These are phyloP conservation scores for Neofelis nebulosa DNA, from an alignment of 2,113 vertebrate genomes.

Conservation along the genomic window DNA sequence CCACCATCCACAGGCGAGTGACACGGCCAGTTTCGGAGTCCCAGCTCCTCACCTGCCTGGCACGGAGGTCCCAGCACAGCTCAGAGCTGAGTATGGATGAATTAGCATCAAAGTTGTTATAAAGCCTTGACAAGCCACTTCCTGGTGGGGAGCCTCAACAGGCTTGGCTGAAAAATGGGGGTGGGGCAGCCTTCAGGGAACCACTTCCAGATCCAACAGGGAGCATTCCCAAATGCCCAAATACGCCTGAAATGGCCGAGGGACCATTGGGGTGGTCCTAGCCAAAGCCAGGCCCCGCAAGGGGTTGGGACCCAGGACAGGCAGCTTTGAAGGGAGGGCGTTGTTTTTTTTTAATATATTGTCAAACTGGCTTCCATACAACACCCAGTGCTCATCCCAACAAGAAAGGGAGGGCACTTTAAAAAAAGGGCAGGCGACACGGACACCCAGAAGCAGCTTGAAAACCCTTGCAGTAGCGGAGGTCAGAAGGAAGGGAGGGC, in stretches of 20 bases:
- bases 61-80: accelerated
- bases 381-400: too few species aligned
- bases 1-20: too few species aligned
- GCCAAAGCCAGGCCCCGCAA: not conserved
- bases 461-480: not conserved
- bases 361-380: too few species aligned
- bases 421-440: not conserved
- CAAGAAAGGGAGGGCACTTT: not conserved
- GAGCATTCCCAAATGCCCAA: not conserved
- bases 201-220: not conserved
- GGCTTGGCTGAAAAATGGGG: not conserved
- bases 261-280: too few species aligned
- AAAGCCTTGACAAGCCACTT: not conserved
- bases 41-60: not conserved
- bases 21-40: not conserved
- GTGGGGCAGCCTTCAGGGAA: not conserved
- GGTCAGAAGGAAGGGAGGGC: not conserved
- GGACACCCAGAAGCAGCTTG: not conserved
- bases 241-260: too few species aligned
- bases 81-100: not conserved
- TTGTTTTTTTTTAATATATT: too few species aligned
- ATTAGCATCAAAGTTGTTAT: not conserved
- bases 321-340: not conserved
- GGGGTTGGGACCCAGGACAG: not conserved
- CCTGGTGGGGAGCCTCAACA: accelerated